These are phyloP conservation scores for Nesidiocoris tenuis DNA, from an alignment of 2,888 invertebrate species.

Conservation along the genomic window DNA sequence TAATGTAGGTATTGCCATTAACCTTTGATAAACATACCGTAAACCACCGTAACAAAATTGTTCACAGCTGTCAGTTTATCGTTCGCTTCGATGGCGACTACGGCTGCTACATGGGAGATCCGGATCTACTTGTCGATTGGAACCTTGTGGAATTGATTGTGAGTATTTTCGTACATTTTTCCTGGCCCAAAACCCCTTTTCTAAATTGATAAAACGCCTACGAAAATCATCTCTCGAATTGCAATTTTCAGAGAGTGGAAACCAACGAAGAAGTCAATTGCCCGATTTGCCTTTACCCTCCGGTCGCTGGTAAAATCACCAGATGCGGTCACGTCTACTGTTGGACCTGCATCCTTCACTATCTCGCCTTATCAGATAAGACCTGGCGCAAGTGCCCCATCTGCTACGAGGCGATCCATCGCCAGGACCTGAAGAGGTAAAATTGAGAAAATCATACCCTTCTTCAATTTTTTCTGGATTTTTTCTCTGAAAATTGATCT, in stretches of 20 bases:
- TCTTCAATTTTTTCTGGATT: not conserved
- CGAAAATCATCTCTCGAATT: too few relatives aligned
- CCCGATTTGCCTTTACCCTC: slow-evolving; percentile 88
- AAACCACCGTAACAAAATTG: too few relatives aligned
- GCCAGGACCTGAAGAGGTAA: slow-evolving; percentile 79
- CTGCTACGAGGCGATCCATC: slow-evolving; percentile 79
- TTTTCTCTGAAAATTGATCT: not conserved
- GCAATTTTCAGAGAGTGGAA: slow-evolving; percentile 59
- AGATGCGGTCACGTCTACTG: slow-evolving; percentile 95
- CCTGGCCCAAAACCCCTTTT: too few relatives aligned
- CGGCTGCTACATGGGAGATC: slow-evolving; percentile 72
- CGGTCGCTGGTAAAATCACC: slow-evolving; percentile 86
- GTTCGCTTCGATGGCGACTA: slow-evolving; percentile 81
- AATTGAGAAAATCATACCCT: too few relatives aligned
- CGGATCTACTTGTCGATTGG: slow-evolving; percentile 90
- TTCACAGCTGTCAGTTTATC: slow-evolving; percentile 88
- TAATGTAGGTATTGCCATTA: not conserved
- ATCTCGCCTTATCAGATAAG: slow-evolving; percentile 81
- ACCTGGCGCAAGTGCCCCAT: slow-evolving; percentile 86
- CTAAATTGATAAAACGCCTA: too few relatives aligned
- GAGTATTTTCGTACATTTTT: slow-evolving; percentile 57
- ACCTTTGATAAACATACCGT: not conserved
- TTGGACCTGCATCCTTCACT: slow-evolving; percentile 93
- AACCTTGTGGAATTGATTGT: slow-evolving; percentile 89
- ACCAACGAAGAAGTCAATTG: slow-evolving; percentile 72